These are phyloP conservation scores for Dugesia japonica DNA, from an alignment of 2,888 invertebrate species.

Conservation along the genomic window DNA sequence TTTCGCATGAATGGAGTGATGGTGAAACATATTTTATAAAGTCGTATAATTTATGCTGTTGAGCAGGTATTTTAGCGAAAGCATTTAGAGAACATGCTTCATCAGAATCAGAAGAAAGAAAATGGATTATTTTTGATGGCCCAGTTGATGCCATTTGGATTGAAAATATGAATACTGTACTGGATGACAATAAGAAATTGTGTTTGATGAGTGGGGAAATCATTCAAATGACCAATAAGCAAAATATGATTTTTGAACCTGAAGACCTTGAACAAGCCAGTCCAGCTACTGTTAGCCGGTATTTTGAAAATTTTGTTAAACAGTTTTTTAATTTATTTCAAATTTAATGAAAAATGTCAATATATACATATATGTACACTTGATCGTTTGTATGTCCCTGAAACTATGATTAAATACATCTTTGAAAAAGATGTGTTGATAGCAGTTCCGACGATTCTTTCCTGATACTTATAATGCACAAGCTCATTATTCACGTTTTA, in stretches of 20 bases:
- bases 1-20: slow-evolving; percentile 48
- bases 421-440: too few species aligned
- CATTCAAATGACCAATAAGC: slow-evolving; percentile 47
- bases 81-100: slow-evolving; percentile 46
- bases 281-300: slow-evolving; percentile 46
- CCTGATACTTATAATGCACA: too few species aligned
- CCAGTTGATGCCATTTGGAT: slow-evolving; percentile 49
- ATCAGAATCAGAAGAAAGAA: slow-evolving; percentile 41
- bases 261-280: slow-evolving; percentile 47
- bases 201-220: slow-evolving; percentile 49
- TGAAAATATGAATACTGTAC: slow-evolving; percentile 48
- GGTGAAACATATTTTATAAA: slow-evolving; percentile 38
- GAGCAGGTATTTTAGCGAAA: slow-evolving; percentile 50
- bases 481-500: too few species aligned
- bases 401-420: too few species aligned
- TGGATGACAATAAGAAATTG: slow-evolving; percentile 48
- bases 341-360: too few species aligned
- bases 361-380: too few species aligned
- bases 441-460: too few species aligned
- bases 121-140: slow-evolving; percentile 48
- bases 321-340: too few species aligned
- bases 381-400: too few species aligned
- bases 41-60: background rate
- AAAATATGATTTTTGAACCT: slow-evolving; percentile 48
- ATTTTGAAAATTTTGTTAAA: background rate